A percentile compares a stretch with the other conserved stretches of the same genome.
phyloP scores from a whole-genome alignment of 2,888 invertebrate species.

The Palloptera scutellata region DNA sequence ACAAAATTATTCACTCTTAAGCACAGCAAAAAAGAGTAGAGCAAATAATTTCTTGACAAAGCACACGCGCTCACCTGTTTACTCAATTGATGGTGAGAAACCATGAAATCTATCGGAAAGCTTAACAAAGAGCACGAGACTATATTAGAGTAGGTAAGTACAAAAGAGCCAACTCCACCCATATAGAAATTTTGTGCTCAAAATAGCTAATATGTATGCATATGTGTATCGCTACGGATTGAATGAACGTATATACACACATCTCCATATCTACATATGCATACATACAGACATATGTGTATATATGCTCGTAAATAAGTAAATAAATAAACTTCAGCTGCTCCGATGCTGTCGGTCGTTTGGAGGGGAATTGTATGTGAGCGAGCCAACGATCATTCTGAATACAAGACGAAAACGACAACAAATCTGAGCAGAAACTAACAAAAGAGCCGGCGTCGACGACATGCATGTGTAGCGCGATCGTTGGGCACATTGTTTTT shows the following conservation, averaged over 20 bases:
- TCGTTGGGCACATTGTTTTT: slow-evolving; percentile 12
- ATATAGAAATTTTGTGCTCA: slow-evolving; percentile 22
- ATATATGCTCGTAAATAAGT: too few relatives aligned
- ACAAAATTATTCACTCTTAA: not conserved
- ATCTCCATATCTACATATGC: too few relatives aligned
- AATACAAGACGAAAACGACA: not conserved
- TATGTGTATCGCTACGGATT: too few relatives aligned
- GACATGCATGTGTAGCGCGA: slow-evolving; percentile 1
- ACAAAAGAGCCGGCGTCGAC: slow-evolving; percentile 22
- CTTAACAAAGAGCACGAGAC: too few relatives aligned
- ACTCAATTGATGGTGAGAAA: not conserved
- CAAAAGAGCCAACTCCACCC: slow-evolving; percentile 43
- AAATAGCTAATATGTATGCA: too few relatives aligned
- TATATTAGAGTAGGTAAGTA: not conserved
- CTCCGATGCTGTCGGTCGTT: too few relatives aligned
- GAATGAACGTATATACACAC: too few relatives aligned
- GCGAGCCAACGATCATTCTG: not conserved
- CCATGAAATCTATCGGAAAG: too few relatives aligned
- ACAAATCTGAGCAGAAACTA: slow-evolving; percentile 25
- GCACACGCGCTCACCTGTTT: slow-evolving; percentile 23
- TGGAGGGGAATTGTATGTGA: too few relatives aligned
- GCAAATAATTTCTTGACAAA: not conserved
- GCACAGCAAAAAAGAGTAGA: not conserved
- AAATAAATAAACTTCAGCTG: too few relatives aligned
- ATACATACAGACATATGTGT: too few relatives aligned